Base-by-base conservation (phyloP, 2,888 invertebrate genomes). In the Pandemis heparana region DNA sequence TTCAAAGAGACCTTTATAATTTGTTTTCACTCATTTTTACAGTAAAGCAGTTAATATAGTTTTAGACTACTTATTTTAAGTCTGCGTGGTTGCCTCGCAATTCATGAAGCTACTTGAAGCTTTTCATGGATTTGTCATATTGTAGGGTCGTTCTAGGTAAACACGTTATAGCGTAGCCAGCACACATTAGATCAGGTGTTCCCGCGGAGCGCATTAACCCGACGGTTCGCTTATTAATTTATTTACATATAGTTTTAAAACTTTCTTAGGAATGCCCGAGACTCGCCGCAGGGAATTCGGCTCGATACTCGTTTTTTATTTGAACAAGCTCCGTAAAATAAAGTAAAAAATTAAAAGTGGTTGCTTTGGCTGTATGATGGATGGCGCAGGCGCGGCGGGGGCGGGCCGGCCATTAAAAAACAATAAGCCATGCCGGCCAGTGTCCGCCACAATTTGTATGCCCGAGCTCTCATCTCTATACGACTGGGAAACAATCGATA, bases 361-460 rank as follows among this genome's bases (percentile, higher is more conserved):
- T 80, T 81, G 80, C 68, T 75, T 68, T 75, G 75, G 68, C 67
- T 70, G 77, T 78, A 88, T 93, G 94, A 94, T 92, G 88, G 91
- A 93, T 93, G 91, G 83, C 81, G 83, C 81, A 80, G 85, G 87
- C 87, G 78, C 85, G 80, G 83, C 81, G 83, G 87, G 88, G 91
- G 91, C 90, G 92, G 92, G 85, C 77, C 88, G 82, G 56, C 88
- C 85, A 92, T 94, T 94, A 94, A 91, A 94, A 93, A 92, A 94
- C 94, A 92, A 94, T 94, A 94, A 94, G 86, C 83, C 83, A 85
- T 85, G 84, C 81, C 87, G 86, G 85, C 84, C 86, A 84, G 85
- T 89, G 93, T 94, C 93, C 85, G 84, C 82, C 83, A 85, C 91
- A 91, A 93, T 93, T 92, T 92, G 91, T 90, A 87, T 82, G 79